Conservation (phyloP, 1,140 invertebrate genomes). For the Monomorium pharaonis region DNA sequence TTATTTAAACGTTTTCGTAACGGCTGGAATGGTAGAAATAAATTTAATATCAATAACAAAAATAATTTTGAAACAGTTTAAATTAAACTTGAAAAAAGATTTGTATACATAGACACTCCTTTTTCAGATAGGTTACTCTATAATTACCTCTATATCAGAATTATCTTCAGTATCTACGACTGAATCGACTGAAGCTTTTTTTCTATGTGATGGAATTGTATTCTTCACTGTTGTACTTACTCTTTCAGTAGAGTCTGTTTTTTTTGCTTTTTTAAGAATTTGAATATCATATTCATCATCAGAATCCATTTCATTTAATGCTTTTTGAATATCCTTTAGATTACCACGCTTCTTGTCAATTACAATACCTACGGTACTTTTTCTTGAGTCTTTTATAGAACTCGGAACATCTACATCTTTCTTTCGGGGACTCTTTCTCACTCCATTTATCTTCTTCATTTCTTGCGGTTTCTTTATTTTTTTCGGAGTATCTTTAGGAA, state of each 20-base stretch:
- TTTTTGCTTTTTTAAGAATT: constrained; percentile 78
- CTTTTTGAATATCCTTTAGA: constrained; percentile 75
- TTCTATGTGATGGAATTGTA: constrained; percentile 48
- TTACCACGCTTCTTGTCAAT: constrained; percentile 79
- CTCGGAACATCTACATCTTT: constrained; percentile 37
- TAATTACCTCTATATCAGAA: constrained; percentile 69
- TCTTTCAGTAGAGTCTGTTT: constrained; percentile 11
- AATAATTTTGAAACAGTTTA: not conserved
- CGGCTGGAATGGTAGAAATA: not conserved
- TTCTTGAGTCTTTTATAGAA: constrained; percentile 68
- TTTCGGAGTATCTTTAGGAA: constrained; percentile 54
- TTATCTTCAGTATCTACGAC: constrained; percentile 31
- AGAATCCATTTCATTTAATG: constrained; percentile 75
- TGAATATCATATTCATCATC: constrained; percentile 82
- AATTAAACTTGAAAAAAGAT: not conserved
- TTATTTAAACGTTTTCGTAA: constrained; percentile 1
- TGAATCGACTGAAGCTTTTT: not conserved
- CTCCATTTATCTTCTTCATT: not conserved
- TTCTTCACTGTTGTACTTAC: constrained; percentile 41
- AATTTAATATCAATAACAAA: not conserved
- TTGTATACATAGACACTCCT: not conserved
- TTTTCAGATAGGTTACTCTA: not conserved
- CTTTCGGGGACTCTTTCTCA: constrained; percentile 68
- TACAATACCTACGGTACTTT: constrained; percentile 77
- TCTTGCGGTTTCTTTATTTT: constrained; percentile 53